Conservation (phyloP, 2,797 vertebrate species). For the Eulemur coronatus region DNA sequence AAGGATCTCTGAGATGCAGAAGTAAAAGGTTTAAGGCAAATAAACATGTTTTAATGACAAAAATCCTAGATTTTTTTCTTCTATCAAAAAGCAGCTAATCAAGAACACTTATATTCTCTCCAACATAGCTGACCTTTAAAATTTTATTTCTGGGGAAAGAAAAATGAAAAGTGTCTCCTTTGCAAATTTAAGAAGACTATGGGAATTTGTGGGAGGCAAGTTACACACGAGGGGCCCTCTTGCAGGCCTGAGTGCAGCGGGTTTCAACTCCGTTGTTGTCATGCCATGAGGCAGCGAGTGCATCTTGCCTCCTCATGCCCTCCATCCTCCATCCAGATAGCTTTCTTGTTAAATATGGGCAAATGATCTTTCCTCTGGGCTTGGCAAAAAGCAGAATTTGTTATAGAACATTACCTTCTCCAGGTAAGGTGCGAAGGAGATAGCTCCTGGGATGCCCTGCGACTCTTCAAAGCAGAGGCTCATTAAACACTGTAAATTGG, state of each 20-base stretch:
- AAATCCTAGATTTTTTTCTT: neutral
- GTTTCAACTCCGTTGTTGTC: neutral
- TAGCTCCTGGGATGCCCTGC: neutral
- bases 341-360: neutral
- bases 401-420: neutral
- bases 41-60: neutral
- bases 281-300: fast-evolving
- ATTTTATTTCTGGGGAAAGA: slow-evolving; percentile 9
- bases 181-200: neutral
- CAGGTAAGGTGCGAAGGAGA: neutral
- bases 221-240: neutral
- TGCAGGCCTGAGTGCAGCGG: neutral
- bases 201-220: neutral
- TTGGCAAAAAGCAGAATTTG: neutral
- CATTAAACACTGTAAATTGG: neutral
- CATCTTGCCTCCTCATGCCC: neutral
- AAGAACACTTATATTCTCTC: neutral
- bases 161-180: slow-evolving; percentile 28
- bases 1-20: neutral
- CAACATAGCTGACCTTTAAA: slow-evolving; percentile 35
- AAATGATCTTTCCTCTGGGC: neutral
- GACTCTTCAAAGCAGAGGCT: neutral
- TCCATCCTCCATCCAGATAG: neutral
- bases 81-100: neutral
- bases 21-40: neutral